Evolutionary conservation across 2,797 vertebrate genomes (phyloP), one percentile per base, ranked within the genome.

Genomic region (Salmo trutta): DNA sequence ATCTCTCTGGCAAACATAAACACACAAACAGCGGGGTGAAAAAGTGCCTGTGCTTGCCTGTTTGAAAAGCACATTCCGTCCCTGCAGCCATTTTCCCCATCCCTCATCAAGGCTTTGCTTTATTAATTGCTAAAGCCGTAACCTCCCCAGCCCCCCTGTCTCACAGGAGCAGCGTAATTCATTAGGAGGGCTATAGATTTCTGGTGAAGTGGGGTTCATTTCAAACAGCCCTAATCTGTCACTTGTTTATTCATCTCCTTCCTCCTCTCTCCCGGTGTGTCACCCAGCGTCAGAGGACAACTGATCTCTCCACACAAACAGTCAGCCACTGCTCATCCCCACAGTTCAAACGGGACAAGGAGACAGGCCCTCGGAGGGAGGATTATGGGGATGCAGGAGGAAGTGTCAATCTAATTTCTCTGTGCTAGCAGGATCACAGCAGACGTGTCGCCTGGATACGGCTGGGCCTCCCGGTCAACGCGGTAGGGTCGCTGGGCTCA

Each of bases 1-100:
- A 83, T 90, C 81, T 80, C 85, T 84, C 80, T 79, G 80, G 85
- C 86, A 88, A 89, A 87, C 86, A 82, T 80, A 90, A 80, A 88
- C 87, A 88, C 75, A 79, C 81, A 88, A 87, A 87, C 88, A 87
- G 81, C 79, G 71, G 82, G 84, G 85, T 75, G 27, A n/a, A 24
- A 79, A 80, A 84, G 31, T 75, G 17, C 74, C 56, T 31, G 31
- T 51, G 47, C 19, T 41, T 71, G 70, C 24, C 62, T 69, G 71
- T 89, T 87, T 86, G 21, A 67, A 86, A 81, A 84, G 29, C 82
- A 71, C 24, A 70, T 47, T 10, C 29, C 2, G 1, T 73, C 79
- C 76, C 78, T 74, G 77, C 73, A 83, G 83, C 84, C 75, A 75
- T 77, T 83, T 47, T 12, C 74, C 69, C 64, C 19, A 74, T 59